A percentile compares a stretch with the other conserved stretches of the same genome.
Evolutionary conservation across 1,140 invertebrate genomes (phyloP).

Genomic region (Aphis craccivora): DNA sequence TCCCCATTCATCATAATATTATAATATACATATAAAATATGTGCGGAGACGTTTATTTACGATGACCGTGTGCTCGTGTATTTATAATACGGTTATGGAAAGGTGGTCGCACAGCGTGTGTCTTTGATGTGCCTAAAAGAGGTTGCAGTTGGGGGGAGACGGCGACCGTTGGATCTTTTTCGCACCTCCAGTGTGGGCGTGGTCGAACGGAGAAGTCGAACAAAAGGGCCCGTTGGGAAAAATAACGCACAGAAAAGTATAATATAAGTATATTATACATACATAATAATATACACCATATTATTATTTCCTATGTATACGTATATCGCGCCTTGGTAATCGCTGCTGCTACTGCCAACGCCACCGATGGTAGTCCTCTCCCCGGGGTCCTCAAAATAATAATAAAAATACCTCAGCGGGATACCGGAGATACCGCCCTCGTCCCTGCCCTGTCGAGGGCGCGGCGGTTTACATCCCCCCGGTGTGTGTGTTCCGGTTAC

Average conservation of each 20-base stretch:
- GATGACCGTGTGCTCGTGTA: neutral
- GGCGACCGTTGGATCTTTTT: slow-evolving; percentile 52
- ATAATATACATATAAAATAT: neutral
- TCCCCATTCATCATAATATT: neutral
- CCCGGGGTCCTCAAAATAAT: slow-evolving; percentile 22
- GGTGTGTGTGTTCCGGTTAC: slow-evolving; percentile 42
- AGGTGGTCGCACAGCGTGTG: slow-evolving; percentile 54
- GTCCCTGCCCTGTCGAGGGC: neutral
- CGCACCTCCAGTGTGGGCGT: slow-evolving; percentile 50
- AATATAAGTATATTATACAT: neutral
- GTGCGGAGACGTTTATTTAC: neutral
- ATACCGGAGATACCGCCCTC: slow-evolving; percentile 34
- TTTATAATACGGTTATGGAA: neutral
- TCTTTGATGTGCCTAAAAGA: neutral
- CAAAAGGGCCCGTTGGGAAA: slow-evolving; percentile 30
- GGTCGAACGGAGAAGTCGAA: slow-evolving; percentile 24
- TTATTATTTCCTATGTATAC: neutral
- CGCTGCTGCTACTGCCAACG: neutral
- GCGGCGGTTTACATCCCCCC: slow-evolving; percentile 12
- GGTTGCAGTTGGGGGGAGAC: neutral
- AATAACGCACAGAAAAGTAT: slow-evolving; percentile 11
- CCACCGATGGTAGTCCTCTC: neutral
- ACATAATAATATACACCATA: neutral
- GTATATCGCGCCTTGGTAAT: neutral
- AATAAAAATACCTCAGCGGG: slow-evolving; percentile 53